Conservation (phyloP, 2,113 vertebrate genomes). For the Larimichthys polyactis region DNA sequence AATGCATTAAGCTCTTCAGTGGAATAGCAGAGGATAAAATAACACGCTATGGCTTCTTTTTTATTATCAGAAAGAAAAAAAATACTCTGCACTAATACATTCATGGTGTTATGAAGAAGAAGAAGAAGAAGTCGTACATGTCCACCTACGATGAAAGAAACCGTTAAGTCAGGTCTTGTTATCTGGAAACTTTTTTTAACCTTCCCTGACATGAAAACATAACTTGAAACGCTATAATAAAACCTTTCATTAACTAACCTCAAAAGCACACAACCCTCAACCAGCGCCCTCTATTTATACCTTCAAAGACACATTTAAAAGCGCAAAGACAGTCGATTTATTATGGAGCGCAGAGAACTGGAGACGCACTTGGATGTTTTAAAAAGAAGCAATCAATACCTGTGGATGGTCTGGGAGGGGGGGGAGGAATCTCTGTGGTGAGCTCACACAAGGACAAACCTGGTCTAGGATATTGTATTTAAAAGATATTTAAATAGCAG, state of each 20-base stretch:
- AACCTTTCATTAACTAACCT: constrained; percentile 34
- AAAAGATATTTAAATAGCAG: not conserved
- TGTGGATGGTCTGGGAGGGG: constrained; percentile 2
- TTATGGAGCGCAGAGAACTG: constrained; percentile 2
- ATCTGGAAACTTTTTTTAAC: not conserved
- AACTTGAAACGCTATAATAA: constrained; percentile 17
- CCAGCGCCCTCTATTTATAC: constrained; percentile 38
- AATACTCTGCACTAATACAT: not conserved
- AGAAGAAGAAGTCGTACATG: not conserved
- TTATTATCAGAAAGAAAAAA: not conserved
- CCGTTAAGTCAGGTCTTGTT: not conserved
- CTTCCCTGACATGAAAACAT: not conserved
- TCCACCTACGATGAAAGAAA: not conserved
- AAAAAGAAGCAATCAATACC: constrained; percentile 35
- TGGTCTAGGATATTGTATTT: not conserved
- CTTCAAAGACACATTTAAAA: constrained; percentile 35
- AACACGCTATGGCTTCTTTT: too few relatives aligned
- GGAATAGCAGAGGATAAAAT: not conserved
- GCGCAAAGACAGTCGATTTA: constrained; percentile 10
- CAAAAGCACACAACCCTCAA: constrained; percentile 25
- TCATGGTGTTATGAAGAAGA: not conserved
- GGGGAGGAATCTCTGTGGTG: not conserved
- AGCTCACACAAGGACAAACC: not conserved
- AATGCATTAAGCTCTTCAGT: not conserved
- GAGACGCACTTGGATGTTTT: not conserved